phyloP scores from a whole-genome alignment of 2,888 invertebrate genomes.

The Cephus pulcher region DNA sequence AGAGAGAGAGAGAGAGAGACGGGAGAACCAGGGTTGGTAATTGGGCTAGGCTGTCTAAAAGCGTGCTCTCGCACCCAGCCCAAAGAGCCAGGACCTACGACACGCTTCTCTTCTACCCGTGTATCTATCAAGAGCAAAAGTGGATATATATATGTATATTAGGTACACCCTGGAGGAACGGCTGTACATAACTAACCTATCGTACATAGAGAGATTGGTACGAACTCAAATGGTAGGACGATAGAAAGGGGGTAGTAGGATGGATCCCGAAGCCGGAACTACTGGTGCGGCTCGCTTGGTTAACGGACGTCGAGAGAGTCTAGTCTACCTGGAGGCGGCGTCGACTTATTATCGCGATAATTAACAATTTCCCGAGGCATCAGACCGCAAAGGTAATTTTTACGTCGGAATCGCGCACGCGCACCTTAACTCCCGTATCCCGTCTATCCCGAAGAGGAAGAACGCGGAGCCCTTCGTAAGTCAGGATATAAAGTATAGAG shows the following conservation, averaged over 20 bases:
- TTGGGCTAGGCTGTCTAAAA: neutral
- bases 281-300: slow-evolving; percentile 4
- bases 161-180: neutral
- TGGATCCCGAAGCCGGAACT: neutral
- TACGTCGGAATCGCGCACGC: slow-evolving; percentile 1
- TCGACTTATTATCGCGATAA: slow-evolving; percentile 43
- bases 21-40: neutral
- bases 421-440: neutral
- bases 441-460: neutral
- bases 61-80: neutral
- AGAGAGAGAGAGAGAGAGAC: neutral
- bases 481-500: neutral
- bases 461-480: neutral
- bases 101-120: neutral
- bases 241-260: neutral
- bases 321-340: slow-evolving; percentile 6
- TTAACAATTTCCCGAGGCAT: slow-evolving; percentile 45
- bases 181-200: neutral
- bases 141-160: neutral
- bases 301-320: slow-evolving; percentile 8
- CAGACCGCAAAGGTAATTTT: slow-evolving; percentile 33
- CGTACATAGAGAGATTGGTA: neutral
- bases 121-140: neutral
- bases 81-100: neutral
- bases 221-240: neutral